A percentile compares a stretch with the other conserved stretches of the same genome.
Conservation (phyloP, 2,888 invertebrate species). For the Merodon equestris region DNA sequence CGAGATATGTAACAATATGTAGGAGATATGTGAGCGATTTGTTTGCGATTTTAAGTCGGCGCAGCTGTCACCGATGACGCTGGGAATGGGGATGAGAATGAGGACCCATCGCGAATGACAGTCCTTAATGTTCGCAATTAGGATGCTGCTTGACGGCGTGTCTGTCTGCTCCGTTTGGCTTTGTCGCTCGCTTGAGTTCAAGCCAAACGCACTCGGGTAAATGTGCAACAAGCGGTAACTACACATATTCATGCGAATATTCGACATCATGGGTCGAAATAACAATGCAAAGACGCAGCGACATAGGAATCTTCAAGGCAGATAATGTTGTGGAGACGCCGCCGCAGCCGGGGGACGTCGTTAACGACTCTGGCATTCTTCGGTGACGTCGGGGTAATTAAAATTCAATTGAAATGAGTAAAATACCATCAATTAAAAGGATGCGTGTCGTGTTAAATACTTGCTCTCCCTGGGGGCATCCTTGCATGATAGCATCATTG, state of each 20-base stretch:
- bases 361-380: constrained; percentile 76
- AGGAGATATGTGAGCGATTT: constrained; percentile 75
- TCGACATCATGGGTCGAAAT: constrained; percentile 25
- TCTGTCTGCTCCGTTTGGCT: constrained; percentile 43
- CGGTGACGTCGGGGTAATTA: constrained; percentile 78
- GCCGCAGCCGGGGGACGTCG: constrained; percentile 39
- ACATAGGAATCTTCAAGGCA: background rate
- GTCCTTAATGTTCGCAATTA: constrained; percentile 65
- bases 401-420: constrained; percentile 75
- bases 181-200: constrained; percentile 61
- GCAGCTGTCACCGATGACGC: constrained; percentile 60
- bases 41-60: constrained; percentile 71
- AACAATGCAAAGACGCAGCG: constrained; percentile 12
- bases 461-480: constrained; percentile 60
- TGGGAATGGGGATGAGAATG: constrained; percentile 63
- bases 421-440: constrained; percentile 69
- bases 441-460: constrained; percentile 66
- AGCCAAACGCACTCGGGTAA: constrained; percentile 38
- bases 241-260: constrained; percentile 29
- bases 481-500: constrained; percentile 7
- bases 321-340: background rate
- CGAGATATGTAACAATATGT: constrained; percentile 71
- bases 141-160: constrained; percentile 46
- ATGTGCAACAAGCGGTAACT: constrained; percentile 50
- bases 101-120: constrained; percentile 71